These are phyloP conservation scores for Pampusana beccarii DNA, from an alignment of 2,113 vertebrate genomes.

Conservation along the genomic window DNA sequence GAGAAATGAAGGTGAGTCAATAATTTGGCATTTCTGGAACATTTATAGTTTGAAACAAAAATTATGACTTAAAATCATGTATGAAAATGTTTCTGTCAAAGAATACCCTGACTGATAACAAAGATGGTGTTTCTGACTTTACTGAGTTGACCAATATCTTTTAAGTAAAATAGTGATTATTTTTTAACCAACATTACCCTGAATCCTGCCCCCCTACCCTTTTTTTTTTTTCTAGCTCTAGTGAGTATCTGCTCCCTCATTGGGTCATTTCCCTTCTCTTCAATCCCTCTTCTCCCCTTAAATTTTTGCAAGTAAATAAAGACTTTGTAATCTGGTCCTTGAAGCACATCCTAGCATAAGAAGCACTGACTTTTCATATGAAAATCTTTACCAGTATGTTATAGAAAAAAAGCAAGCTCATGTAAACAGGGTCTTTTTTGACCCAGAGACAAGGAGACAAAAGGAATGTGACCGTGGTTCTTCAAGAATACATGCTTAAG, in stretches of 20 bases:
- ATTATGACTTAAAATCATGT: not conserved
- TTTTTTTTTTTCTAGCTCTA: not conserved
- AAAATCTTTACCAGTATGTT: not conserved
- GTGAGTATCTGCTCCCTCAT: not conserved
- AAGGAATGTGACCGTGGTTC: not conserved
- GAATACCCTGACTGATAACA: not conserved
- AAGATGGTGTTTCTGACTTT: not conserved
- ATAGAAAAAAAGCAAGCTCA: not conserved
- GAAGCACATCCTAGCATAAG: not conserved
- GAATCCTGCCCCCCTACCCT: accelerated
- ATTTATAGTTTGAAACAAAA: not conserved
- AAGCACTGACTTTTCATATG: not conserved
- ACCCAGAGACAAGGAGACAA: not conserved
- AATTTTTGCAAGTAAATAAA: not conserved
- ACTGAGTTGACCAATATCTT: not conserved
- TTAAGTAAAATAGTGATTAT: not conserved
- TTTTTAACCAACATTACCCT: not conserved
- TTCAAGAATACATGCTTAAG: not conserved
- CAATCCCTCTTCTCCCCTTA: not conserved
- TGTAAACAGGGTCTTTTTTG: not conserved
- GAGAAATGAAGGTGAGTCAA: not conserved
- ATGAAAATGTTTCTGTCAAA: not conserved
- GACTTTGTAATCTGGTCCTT: not conserved
- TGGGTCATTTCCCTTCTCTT: not conserved
- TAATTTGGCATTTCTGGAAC: not conserved